Conservation (phyloP, 2,797 vertebrate species). For the Nasua narica region DNA sequence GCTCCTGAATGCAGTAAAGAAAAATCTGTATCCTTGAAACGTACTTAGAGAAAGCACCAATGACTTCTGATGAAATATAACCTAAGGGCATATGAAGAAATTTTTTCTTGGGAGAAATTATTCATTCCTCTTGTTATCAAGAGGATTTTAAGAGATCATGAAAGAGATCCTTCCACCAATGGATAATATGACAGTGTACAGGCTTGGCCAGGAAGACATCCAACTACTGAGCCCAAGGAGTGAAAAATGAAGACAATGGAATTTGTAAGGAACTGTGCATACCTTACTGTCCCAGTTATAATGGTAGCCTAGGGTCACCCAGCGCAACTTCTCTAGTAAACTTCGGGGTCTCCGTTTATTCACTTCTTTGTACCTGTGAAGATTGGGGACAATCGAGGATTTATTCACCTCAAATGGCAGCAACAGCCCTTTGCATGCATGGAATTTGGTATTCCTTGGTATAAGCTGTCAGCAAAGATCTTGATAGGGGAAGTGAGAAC, state of each 20-base stretch:
- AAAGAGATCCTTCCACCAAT: not conserved
- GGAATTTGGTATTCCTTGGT: not conserved
- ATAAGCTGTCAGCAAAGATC: not conserved
- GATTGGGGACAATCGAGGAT: conserved; percentile 3
- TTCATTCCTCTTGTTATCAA: not conserved
- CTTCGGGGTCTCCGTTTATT: conserved; percentile 85
- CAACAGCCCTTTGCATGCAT: not conserved
- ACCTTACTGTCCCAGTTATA: conserved; percentile 99
- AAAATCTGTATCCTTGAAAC: not conserved
- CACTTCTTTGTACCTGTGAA: conserved; percentile 83
- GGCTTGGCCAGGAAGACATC: not conserved
- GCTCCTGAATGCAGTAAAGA: not conserved
- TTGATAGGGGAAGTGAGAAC: not conserved
- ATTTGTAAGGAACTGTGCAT: conserved; percentile 44
- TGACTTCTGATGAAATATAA: not conserved
- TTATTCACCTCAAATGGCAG: not conserved
- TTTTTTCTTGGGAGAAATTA: conserved; percentile 1
- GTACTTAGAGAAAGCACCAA: not conserved
- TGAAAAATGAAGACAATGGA: conserved; percentile 10
- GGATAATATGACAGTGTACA: not conserved
- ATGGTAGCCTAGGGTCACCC: conserved; percentile 98
- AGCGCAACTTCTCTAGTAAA: conserved; percentile 93
- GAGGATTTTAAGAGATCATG: not conserved
- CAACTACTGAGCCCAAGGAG: not conserved
- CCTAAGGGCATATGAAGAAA: not conserved